phyloP scores from a whole-genome alignment of 2,113 vertebrate genomes.

The Galbula dea region DNA sequence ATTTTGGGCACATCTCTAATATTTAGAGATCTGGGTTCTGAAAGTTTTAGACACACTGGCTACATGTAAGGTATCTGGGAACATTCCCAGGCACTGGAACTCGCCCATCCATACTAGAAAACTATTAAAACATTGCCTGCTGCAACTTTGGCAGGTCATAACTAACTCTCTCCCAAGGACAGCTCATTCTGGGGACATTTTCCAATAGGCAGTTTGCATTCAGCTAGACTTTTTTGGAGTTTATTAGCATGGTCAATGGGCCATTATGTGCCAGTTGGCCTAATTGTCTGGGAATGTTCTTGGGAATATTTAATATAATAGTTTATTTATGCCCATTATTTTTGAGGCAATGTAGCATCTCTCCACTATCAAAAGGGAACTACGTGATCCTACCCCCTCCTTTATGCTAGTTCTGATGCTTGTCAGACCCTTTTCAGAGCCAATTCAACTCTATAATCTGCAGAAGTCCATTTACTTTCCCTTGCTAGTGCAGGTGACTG shows the following conservation, averaged over 20 bases:
- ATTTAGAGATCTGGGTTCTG: not conserved
- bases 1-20: not conserved
- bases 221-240: not conserved
- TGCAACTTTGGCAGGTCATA: constrained; percentile 20
- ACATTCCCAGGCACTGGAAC: constrained; percentile 1
- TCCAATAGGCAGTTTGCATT: not conserved
- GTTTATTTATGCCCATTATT: constrained; percentile 2
- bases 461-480: not conserved
- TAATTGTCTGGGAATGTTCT: constrained; percentile 42
- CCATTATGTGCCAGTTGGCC: constrained; percentile 19
- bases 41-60: not conserved
- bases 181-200: not conserved
- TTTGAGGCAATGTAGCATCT: not conserved
- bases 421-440: not conserved
- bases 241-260: constrained; percentile 14
- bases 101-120: not conserved
- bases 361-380: not conserved
- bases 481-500: not conserved
- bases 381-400: not conserved
- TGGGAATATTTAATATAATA: constrained; percentile 14
- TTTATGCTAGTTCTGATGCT: not conserved
- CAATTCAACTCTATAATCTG: not conserved
- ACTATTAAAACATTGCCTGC: constrained; percentile 16
- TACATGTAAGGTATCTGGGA: constrained; percentile 14
- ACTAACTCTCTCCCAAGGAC: constrained; percentile 1